Evolutionary conservation across 2,888 invertebrate genomes (phyloP).

Genomic region (Thera britannica): DNA sequence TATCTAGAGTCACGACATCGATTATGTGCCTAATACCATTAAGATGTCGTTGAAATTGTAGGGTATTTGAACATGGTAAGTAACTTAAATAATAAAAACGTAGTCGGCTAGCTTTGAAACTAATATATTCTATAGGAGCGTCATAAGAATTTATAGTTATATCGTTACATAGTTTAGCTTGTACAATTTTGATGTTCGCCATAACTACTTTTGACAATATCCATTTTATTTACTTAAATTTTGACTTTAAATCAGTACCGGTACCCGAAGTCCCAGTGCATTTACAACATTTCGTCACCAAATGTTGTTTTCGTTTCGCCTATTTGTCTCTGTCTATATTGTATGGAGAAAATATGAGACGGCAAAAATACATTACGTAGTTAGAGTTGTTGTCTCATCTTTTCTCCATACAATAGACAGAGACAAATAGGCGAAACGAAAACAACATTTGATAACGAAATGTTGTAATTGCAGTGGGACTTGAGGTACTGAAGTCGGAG

Average conservation of each 20-base stretch:
- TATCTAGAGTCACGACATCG: constrained; percentile 32
- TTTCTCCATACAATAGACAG: too few species aligned
- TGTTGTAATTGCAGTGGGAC: too few species aligned
- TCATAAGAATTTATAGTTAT: constrained; percentile 24
- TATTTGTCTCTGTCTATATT: too few species aligned
- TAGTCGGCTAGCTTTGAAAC: constrained; percentile 29
- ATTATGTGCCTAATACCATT: constrained; percentile 34
- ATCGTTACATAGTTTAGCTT: constrained; percentile 13
- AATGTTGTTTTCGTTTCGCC: too few species aligned
- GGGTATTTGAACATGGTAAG: constrained; percentile 31
- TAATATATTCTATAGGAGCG: constrained; percentile 17
- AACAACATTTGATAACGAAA: too few species aligned
- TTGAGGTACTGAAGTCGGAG: too few species aligned
- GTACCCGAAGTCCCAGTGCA: too few species aligned
- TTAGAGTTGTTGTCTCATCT: too few species aligned
- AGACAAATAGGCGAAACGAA: too few species aligned
- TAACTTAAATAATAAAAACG: constrained; percentile 6
- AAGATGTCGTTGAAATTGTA: constrained; percentile 9
- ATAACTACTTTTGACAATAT: constrained; percentile 20
- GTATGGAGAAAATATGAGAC: too few species aligned
- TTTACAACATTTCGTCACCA: too few species aligned
- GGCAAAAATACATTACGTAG: too few species aligned
- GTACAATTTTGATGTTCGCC: constrained; percentile 3
- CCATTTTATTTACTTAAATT: background rate
- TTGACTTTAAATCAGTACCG: background rate